Conservation (phyloP, 1,140 invertebrate species). For the Elymnias hypermnestra region DNA sequence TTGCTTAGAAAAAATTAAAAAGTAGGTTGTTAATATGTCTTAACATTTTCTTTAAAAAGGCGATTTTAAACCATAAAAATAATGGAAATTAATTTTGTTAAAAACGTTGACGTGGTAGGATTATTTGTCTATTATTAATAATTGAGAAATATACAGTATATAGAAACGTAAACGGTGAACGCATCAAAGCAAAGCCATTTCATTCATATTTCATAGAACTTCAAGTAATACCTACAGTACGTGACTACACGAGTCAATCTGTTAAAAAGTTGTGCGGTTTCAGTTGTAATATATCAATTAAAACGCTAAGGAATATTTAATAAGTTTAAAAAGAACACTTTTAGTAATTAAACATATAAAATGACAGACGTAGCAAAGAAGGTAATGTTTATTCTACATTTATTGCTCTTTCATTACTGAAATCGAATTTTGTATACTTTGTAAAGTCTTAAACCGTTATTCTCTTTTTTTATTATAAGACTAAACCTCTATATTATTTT, state of each 20-base stretch:
- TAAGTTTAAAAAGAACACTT: slow-evolving; percentile 15
- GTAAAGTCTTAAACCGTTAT: background rate
- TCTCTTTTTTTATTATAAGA: too few species aligned
- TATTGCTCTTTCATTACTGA: slow-evolving; percentile 9
- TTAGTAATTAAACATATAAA: slow-evolving; percentile 31
- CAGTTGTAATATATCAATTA: slow-evolving; percentile 9
- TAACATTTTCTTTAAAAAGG: background rate
- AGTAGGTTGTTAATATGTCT: slow-evolving; percentile 9
- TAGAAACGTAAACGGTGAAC: slow-evolving; percentile 25
- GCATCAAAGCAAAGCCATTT: slow-evolving; percentile 36
- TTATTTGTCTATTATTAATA: slow-evolving; percentile 22
- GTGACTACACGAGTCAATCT: slow-evolving; percentile 51
- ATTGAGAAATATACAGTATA: slow-evolving; percentile 3
- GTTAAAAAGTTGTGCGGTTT: slow-evolving; percentile 28
- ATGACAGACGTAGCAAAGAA: slow-evolving; percentile 72
- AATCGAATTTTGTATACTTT: too few species aligned
- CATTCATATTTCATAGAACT: slow-evolving; percentile 26
- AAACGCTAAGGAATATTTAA: slow-evolving; percentile 5
- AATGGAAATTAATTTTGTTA: slow-evolving; percentile 17
- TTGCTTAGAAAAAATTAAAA: slow-evolving; percentile 12
- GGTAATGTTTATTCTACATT: slow-evolving; percentile 47
- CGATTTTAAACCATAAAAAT: slow-evolving; percentile 6
- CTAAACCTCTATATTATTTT: too few species aligned
- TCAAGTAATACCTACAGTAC: slow-evolving; percentile 23
- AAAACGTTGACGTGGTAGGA: slow-evolving; percentile 27